Conservation (phyloP, 2,888 invertebrate genomes). For the Euproctis similis region DNA sequence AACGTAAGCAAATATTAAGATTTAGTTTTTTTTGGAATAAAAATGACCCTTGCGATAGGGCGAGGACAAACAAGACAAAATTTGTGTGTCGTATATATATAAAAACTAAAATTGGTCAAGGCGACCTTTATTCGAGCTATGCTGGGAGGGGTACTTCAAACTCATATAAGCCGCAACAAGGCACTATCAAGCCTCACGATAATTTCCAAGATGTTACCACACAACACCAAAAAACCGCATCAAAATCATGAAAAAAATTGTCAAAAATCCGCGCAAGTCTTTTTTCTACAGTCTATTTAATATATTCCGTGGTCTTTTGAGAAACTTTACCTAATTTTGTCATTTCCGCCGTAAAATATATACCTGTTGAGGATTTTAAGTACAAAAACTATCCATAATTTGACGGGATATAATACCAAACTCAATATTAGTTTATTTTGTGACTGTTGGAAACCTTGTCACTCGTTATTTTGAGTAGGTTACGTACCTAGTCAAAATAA, state of each 20-base stretch:
- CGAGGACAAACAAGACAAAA: constrained; percentile 19
- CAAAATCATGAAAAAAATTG: constrained; percentile 62
- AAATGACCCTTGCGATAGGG: constrained; percentile 18
- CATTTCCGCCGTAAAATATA: constrained; percentile 20
- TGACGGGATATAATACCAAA: no score
- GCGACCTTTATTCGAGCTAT: constrained; percentile 22
- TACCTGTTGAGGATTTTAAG: constrained; percentile 25
- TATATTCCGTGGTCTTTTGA: constrained; percentile 63
- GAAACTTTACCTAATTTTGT: constrained; percentile 48
- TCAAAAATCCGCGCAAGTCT: constrained; percentile 72
- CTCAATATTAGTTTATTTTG: no score
- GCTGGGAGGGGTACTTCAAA: constrained; percentile 38
- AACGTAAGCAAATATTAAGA: constrained; percentile 13
- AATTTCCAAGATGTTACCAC: constrained; percentile 48
- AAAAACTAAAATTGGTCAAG: no score
- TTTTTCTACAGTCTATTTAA: constrained; percentile 66
- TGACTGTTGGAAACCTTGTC: no score
- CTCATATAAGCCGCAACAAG: constrained; percentile 49
- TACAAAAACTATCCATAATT: no score
- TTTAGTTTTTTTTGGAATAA: constrained; percentile 15
- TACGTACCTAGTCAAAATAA: no score
- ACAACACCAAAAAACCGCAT: constrained; percentile 63
- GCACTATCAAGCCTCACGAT: constrained; percentile 61
- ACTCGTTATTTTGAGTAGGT: no score
- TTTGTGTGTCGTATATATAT: no score